Evolutionary conservation across 2,888 invertebrate species (phyloP).

Genomic region (Lasioglossum pauxillum): DNA sequence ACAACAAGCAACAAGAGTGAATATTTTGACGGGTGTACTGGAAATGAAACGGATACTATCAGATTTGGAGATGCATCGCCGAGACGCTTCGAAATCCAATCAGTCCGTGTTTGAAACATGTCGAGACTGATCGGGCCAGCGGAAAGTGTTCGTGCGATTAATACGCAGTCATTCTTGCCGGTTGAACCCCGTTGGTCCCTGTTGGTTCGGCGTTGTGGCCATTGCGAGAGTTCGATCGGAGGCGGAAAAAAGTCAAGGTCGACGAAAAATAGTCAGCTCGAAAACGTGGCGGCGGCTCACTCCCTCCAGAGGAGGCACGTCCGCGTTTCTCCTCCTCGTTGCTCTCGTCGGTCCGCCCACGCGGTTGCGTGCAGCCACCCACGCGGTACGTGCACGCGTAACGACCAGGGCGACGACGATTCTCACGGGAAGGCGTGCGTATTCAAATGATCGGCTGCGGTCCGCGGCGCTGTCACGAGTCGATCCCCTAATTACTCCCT

Average conservation of each 20-base stretch:
- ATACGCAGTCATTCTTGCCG: not conserved
- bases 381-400: constrained; percentile 66
- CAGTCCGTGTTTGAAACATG: not conserved
- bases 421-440: constrained; percentile 72
- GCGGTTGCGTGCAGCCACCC: constrained; percentile 70
- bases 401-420: constrained; percentile 63
- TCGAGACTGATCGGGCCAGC: not conserved
- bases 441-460: constrained; percentile 56
- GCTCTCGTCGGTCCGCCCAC: constrained; percentile 63
- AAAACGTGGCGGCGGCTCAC: constrained; percentile 35
- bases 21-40: no score
- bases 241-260: constrained; percentile 42
- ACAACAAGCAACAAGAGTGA: not conserved
- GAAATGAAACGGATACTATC: no score
- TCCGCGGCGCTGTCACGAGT: constrained; percentile 33
- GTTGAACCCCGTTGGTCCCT: not conserved
- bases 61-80: not conserved
- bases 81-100: not conserved
- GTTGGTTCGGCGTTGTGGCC: not conserved
- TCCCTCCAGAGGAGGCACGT: constrained; percentile 43
- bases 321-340: constrained; percentile 48
- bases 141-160: not conserved
- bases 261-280: constrained; percentile 37
- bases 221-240: not conserved
- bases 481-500: constrained; percentile 59